Evolutionary conservation across 2,888 invertebrate species (phyloP).

Genomic region (Rhingia rostrata): DNA sequence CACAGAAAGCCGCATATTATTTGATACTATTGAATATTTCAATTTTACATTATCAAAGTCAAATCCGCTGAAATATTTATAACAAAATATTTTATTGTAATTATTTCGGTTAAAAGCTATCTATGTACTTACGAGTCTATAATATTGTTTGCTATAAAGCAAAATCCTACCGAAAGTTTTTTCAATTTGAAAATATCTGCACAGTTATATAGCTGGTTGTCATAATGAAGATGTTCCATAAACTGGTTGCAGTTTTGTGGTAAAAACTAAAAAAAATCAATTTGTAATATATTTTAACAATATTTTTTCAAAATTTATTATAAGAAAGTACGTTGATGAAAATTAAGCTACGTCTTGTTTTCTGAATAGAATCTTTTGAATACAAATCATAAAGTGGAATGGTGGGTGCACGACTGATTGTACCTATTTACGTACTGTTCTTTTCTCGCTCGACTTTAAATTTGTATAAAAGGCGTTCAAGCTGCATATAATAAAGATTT

Average conservation of each 20-base stretch:
- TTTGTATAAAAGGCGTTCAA: no score
- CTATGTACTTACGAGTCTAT: slow-evolving; percentile 60
- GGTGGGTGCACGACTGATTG: no score
- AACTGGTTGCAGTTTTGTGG: slow-evolving; percentile 21
- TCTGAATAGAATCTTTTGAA: no score
- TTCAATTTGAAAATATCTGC: slow-evolving; percentile 65
- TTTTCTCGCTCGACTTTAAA: no score
- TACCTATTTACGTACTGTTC: no score
- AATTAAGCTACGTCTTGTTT: no score
- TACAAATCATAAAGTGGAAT: no score
- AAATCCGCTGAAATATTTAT: slow-evolving; percentile 24
- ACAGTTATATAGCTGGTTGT: slow-evolving; percentile 46
- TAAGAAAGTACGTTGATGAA: no score
- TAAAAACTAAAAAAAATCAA: slow-evolving; percentile 6
- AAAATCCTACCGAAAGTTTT: slow-evolving; percentile 63
- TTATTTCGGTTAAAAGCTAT: background rate
- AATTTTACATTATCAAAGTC: slow-evolving; percentile 29
- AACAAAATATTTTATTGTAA: background rate
- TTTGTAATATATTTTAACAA: background rate
- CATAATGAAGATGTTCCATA: slow-evolving; percentile 36
- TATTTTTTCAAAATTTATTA: background rate
- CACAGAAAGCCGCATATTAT: slow-evolving; percentile 20
- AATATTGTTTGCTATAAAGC: slow-evolving; percentile 72
- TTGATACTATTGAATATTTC: background rate
- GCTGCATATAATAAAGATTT: no score